These are phyloP conservation scores for Campoplex nolae DNA, from an alignment of 2,888 invertebrate genomes.

Conservation along the genomic window DNA sequence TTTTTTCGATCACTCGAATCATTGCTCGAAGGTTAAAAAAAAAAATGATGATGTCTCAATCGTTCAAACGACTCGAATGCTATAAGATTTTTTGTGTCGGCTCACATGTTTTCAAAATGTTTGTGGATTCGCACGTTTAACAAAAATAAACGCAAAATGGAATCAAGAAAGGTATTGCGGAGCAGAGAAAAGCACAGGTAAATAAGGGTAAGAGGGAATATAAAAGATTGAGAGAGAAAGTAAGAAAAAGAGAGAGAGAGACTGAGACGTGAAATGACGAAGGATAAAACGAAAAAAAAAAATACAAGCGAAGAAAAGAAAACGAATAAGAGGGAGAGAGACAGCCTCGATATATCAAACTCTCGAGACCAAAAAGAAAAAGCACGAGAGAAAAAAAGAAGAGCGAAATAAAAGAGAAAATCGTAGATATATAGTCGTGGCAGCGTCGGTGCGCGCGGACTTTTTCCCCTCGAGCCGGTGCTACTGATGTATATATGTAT, in stretches of 20 bases:
- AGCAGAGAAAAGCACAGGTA: background rate
- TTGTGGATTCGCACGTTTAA: background rate
- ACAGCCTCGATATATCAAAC: constrained; percentile 28
- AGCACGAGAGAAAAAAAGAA: constrained; percentile 27
- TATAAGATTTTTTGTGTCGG: background rate
- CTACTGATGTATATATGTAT: constrained; percentile 39
- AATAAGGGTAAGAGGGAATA: background rate
- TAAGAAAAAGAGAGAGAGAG: constrained; percentile 3
- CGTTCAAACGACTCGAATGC: background rate
- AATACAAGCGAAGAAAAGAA: constrained; percentile 4
- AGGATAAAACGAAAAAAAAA: background rate
- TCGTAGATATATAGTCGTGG: constrained; percentile 36
- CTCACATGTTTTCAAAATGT: background rate
- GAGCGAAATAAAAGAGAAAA: constrained; percentile 15
- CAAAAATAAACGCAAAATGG: background rate
- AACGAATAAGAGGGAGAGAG: constrained; percentile 18
- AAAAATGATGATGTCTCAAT: background rate
- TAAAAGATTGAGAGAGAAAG: background rate
- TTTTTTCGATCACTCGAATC: no score
- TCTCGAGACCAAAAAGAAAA: constrained; percentile 13
- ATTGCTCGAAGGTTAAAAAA: no score
- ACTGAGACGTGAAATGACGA: background rate
- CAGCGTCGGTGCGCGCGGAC: constrained; percentile 38
- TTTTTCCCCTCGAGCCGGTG: constrained; percentile 43
- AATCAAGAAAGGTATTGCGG: background rate